Conservation (phyloP, 2,797 vertebrate genomes). For the Prunella strophiata region DNA sequence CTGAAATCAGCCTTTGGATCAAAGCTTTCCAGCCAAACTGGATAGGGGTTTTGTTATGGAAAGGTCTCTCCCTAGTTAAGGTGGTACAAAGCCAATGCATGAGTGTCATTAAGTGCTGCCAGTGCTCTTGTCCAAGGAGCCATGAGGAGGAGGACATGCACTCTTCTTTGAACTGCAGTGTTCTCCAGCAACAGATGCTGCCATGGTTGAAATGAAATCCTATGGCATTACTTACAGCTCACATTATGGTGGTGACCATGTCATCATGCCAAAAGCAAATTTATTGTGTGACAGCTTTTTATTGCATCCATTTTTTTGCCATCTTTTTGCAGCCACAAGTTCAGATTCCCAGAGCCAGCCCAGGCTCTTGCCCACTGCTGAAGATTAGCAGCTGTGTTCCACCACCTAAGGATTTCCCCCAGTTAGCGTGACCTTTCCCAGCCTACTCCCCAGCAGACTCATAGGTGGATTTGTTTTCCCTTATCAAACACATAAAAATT, state of each 20-base stretch:
- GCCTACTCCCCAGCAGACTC: not conserved
- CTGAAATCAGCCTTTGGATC: not conserved
- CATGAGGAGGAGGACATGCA: accelerated
- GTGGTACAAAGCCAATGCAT: not conserved
- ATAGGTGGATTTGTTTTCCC: not conserved
- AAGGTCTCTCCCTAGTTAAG: not conserved
- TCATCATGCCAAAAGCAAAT: not conserved
- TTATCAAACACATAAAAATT: not conserved
- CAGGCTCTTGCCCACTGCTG: not conserved
- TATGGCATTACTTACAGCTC: not conserved
- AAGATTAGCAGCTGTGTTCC: not conserved
- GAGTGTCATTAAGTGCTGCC: not conserved
- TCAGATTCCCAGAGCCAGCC: not conserved
- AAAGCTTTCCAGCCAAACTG: not conserved
- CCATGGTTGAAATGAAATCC: not conserved
- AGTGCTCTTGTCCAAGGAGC: not conserved
- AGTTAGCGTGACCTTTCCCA: not conserved
- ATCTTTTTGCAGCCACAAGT: not conserved
- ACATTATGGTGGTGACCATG: not conserved
- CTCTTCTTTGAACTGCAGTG: not conserved
- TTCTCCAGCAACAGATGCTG: not conserved
- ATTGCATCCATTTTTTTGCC: not conserved
- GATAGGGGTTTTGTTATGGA: not conserved
- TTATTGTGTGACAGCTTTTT: not conserved
- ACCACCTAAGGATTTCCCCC: not conserved